phyloP scores from a whole-genome alignment of 2,888 invertebrate genomes.

The Athripsodes cinereus region DNA sequence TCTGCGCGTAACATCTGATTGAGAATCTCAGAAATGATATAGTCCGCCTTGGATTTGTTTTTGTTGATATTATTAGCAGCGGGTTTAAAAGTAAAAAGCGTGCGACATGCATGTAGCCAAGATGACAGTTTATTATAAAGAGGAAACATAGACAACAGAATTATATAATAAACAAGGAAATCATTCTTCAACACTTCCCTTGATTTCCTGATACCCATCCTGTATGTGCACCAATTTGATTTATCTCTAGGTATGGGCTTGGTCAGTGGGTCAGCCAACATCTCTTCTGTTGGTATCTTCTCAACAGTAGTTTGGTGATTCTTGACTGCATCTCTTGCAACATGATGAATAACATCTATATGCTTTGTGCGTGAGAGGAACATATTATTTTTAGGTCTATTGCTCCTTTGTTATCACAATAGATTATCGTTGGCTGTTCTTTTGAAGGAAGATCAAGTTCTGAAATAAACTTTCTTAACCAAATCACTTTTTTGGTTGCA shows the following conservation, averaged over 20 bases:
- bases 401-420: constrained; percentile 1
- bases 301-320: background rate
- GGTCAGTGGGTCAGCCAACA: background rate
- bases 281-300: background rate
- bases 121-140: no score
- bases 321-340: background rate
- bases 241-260: background rate
- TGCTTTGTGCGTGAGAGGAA: background rate
- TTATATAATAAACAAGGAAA: background rate
- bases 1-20: no score
- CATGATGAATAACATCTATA: background rate
- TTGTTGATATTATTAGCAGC: no score
- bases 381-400: background rate
- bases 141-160: no score
- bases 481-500: constrained; percentile 25
- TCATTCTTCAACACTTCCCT: constrained; percentile 4
- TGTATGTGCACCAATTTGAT: background rate
- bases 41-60: no score
- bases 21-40: no score
- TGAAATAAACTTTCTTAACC: background rate
- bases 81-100: no score
- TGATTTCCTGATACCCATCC: background rate
- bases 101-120: no score
- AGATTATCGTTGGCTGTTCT: background rate
- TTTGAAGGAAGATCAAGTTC: background rate